Conservation (phyloP, 2,113 vertebrate genomes). For the Tylochromis polylepis region DNA sequence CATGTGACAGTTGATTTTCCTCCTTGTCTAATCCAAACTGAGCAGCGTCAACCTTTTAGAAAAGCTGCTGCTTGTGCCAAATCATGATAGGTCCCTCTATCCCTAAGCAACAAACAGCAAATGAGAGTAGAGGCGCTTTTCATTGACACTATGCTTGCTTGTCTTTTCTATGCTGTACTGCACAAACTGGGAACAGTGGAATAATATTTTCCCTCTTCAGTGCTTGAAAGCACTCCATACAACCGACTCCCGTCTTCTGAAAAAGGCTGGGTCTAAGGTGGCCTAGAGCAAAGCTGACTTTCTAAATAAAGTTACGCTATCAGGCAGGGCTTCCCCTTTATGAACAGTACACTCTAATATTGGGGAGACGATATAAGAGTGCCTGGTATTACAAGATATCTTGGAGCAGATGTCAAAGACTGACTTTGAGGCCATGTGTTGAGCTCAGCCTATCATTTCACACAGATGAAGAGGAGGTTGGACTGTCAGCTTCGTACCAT, state of each 20-base stretch:
- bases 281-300: neutral
- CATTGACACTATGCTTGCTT: neutral
- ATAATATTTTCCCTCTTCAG: neutral
- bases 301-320: neutral
- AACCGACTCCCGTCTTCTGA: neutral
- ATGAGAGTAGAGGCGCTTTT: neutral
- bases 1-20: neutral
- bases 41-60: neutral
- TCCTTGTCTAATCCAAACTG: neutral
- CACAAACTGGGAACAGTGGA: neutral
- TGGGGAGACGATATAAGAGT: neutral
- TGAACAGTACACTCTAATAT: neutral
- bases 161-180: neutral
- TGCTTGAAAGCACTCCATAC: neutral
- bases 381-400: neutral
- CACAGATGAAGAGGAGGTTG: neutral
- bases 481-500: neutral
- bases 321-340: neutral
- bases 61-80: neutral
- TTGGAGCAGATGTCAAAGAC: neutral
- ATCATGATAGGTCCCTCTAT: neutral
- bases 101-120: neutral
- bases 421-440: neutral
- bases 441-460: neutral
- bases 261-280: neutral